Evolutionary conservation across 2,113 vertebrate species (phyloP).

Genomic region (Pantherophis guttatus): DNA sequence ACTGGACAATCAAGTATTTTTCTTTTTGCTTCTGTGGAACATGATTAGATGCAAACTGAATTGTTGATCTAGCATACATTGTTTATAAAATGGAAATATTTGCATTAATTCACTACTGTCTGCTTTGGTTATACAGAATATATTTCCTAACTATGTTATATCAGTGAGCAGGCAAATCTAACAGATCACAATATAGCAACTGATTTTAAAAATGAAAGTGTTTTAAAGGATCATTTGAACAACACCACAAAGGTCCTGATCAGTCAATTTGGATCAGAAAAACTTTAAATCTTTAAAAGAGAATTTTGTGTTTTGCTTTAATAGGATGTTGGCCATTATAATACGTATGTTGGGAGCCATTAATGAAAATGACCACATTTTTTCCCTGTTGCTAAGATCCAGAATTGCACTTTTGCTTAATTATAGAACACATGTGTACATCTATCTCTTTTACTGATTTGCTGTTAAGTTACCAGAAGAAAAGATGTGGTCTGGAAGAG

Average conservation of each 20-base stretch:
- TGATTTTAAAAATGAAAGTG: neutral
- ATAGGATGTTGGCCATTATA: conserved; percentile 10
- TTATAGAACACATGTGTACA: conserved; percentile 61
- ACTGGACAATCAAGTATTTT: neutral
- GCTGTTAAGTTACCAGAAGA: conserved; percentile 67
- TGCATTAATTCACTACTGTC: neutral
- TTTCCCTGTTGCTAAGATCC: conserved; percentile 62
- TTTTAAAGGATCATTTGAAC: neutral
- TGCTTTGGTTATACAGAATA: neutral
- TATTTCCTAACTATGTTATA: neutral
- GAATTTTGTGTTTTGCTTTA: neutral
- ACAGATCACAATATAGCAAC: neutral
- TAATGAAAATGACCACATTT: conserved; percentile 56
- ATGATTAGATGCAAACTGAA: neutral
- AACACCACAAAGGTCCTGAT: neutral
- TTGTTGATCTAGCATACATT: neutral
- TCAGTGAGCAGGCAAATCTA: neutral
- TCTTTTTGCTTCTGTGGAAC: neutral
- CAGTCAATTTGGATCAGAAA: neutral
- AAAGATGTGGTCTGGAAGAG: conserved; percentile 48
- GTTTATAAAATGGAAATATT: neutral
- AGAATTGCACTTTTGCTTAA: conserved; percentile 61
- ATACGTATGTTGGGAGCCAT: conserved; percentile 33
- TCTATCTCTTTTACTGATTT: conserved; percentile 54
- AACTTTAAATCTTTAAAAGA: neutral